phyloP scores from a whole-genome alignment of 2,888 invertebrate genomes.

The Diplazon laetatorius region DNA sequence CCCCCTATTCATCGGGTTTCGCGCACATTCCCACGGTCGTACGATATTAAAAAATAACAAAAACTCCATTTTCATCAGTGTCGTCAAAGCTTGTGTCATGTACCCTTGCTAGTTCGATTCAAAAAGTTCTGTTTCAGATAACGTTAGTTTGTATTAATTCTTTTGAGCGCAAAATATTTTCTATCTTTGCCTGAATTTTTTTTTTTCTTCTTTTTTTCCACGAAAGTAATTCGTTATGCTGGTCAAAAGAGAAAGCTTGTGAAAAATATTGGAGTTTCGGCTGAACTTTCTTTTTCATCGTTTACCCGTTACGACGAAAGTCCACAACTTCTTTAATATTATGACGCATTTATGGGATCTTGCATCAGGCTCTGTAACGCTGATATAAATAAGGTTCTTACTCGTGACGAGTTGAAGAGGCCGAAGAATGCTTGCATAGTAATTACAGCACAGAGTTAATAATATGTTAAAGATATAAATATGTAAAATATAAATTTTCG shows the following conservation, averaged over 20 bases:
- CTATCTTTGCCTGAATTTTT: too few species aligned
- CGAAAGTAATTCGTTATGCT: slow-evolving; percentile 2
- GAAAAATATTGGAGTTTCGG: not conserved
- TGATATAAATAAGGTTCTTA: slow-evolving; percentile 44
- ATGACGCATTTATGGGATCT: slow-evolving; percentile 40
- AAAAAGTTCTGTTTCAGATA: not conserved
- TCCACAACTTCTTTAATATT: slow-evolving; percentile 57
- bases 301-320: slow-evolving; percentile 22
- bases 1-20: not conserved
- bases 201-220: not conserved
- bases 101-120: not conserved
- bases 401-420: slow-evolving; percentile 33
- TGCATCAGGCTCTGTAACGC: slow-evolving; percentile 5
- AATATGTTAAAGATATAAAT: not conserved
- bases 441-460: not conserved
- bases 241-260: not conserved
- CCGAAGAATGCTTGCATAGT: not conserved
- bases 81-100: not conserved
- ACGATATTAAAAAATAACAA: not conserved
- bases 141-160: not conserved
- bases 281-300: slow-evolving; percentile 44
- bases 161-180: not conserved
- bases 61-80: not conserved
- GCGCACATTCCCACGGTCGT: not conserved
- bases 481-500: not conserved